phyloP scores from a whole-genome alignment of 2,797 vertebrate genomes.

The Antennarius maculatus region DNA sequence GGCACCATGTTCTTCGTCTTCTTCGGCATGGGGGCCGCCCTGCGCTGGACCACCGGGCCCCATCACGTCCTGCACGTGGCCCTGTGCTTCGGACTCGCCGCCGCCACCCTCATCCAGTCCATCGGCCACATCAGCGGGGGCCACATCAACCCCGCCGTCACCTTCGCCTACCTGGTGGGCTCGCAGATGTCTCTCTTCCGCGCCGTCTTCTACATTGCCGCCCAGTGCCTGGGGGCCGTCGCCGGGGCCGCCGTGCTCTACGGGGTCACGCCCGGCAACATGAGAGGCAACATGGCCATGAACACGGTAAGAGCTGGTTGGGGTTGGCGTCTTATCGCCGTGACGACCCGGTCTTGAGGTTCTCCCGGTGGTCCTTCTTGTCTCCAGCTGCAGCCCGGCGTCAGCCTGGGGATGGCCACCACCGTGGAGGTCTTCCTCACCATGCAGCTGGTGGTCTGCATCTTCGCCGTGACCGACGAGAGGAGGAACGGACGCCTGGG shows the following conservation, averaged over 20 bases:
- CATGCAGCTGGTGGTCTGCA: constrained; percentile 91
- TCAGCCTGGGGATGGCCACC: constrained; percentile 91
- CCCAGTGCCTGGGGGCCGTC: constrained; percentile 92
- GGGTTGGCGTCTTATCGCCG: too few relatives aligned
- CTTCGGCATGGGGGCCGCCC: constrained; percentile 91
- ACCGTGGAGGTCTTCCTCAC: constrained; percentile 94
- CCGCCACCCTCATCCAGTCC: constrained; percentile 91
- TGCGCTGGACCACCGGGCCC: constrained; percentile 90
- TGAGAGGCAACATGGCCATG: constrained; percentile 92
- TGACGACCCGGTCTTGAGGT: too few relatives aligned
- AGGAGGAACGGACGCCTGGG: constrained; percentile 89
- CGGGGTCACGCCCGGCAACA: constrained; percentile 88
- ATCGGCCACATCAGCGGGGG: constrained; percentile 94
- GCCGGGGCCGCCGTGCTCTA: constrained; percentile 93
- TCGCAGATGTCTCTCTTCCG: constrained; percentile 94
- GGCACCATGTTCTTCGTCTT: constrained; percentile 95
- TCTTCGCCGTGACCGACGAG: constrained; percentile 93
- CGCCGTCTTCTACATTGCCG: constrained; percentile 90
- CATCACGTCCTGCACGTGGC: constrained; percentile 89
- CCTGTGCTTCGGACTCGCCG: constrained; percentile 91
- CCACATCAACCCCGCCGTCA: constrained; percentile 95
- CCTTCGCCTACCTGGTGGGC: constrained; percentile 91
- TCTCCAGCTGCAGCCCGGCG: constrained; percentile 88
- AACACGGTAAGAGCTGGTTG: constrained; percentile 84
- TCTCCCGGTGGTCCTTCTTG: constrained; percentile 9